Percentiles rank a stretch among this genome's conserved stretches.
These are phyloP conservation scores for Sander vitreus DNA, from an alignment of 2,113 vertebrate genomes.

Conservation along the genomic window DNA sequence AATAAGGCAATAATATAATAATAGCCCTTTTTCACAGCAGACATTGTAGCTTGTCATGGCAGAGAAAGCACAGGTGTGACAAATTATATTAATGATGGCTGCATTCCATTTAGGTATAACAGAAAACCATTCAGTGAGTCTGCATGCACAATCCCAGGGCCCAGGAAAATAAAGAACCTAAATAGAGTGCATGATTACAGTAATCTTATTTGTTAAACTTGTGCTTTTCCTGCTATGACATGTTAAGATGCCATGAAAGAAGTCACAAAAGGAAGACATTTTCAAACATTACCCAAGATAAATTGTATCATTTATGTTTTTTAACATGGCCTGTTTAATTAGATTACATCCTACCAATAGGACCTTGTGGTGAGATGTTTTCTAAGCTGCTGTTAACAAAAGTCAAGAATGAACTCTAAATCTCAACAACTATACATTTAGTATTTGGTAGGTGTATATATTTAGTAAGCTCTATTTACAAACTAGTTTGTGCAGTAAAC, in stretches of 20 bases:
- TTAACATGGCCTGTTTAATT: too few species aligned
- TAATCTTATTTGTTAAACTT: too few species aligned
- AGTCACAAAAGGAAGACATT: slow-evolving; percentile 3
- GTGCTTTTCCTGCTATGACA: too few species aligned
- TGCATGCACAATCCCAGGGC: not conserved
- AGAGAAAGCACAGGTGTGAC: not conserved
- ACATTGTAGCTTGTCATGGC: not conserved
- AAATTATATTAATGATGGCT: not conserved
- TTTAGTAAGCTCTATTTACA: not conserved
- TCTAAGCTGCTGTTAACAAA: not conserved
- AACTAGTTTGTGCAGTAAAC: not conserved
- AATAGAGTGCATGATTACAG: too few species aligned
- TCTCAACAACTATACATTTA: not conserved
- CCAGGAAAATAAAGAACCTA: not conserved
- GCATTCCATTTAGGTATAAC: not conserved
- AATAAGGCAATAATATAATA: not conserved
- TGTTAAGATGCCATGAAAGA: too few species aligned
- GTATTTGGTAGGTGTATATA: not conserved
- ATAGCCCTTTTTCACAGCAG: not conserved
- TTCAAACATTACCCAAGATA: not conserved
- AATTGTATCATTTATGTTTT: too few species aligned
- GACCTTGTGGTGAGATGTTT: not conserved
- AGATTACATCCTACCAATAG: not conserved
- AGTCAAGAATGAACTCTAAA: not conserved
- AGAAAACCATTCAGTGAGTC: not conserved